These are phyloP conservation scores for Drosophila nikananu DNA, from an alignment of 1,140 invertebrate species.

Conservation along the genomic window DNA sequence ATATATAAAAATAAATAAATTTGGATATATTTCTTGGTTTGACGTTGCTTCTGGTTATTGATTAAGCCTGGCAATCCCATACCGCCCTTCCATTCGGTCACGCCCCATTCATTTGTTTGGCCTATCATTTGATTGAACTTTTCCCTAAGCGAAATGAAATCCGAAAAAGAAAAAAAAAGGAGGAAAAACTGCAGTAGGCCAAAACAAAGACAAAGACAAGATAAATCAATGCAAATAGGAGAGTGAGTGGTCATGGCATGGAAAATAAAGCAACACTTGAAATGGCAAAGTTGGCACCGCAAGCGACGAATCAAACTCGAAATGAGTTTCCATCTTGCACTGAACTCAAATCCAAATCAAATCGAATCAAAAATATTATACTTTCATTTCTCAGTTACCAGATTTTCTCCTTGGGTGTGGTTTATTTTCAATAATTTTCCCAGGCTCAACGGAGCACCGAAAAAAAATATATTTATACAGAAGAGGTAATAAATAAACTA, in stretches of 20 bases:
- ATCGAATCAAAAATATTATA: conserved; percentile 30
- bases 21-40: conserved; percentile 31
- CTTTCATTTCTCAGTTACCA: conserved; percentile 51
- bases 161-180: conserved; percentile 1
- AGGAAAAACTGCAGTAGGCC: conserved; percentile 36
- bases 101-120: conserved; percentile 47
- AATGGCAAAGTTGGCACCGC: conserved; percentile 65
- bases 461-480: background rate
- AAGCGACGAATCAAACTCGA: conserved; percentile 39
- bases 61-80: conserved; percentile 65
- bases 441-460: conserved; percentile 6
- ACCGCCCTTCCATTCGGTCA: conserved; percentile 46
- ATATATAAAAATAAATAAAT: conserved; percentile 56
- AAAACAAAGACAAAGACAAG: conserved; percentile 38
- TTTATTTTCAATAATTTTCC: conserved; percentile 8
- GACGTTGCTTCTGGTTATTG: conserved; percentile 63
- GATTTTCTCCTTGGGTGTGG: conserved; percentile 42
- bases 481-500: conserved; percentile 31
- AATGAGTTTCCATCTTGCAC: conserved; percentile 33
- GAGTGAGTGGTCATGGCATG: conserved; percentile 21
- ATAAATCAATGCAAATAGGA: conserved; percentile 72
- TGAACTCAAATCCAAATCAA: conserved; percentile 21
- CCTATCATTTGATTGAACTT: conserved; percentile 64
- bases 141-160: conserved; percentile 35
- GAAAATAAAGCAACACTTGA: conserved; percentile 18